phyloP scores from a whole-genome alignment of 2,113 vertebrate genomes.

The Ivindomyrus marchei region DNA sequence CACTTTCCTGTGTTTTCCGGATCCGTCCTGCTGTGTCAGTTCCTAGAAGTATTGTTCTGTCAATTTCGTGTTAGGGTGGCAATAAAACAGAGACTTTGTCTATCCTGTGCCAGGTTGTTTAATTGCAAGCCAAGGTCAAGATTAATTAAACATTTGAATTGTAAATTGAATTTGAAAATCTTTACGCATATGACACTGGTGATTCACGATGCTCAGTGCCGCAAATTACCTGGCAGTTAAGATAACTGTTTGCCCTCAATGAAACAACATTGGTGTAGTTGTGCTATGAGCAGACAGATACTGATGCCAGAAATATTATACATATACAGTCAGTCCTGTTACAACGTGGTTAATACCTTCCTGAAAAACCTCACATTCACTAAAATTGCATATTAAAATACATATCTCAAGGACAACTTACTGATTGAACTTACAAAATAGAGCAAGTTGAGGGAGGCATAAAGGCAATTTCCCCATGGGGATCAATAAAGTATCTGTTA shows the following conservation, averaged over 20 bases:
- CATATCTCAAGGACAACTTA: too few species aligned
- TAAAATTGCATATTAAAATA: background rate
- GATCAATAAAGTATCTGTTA: too few species aligned
- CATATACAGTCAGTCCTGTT: background rate
- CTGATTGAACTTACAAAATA: too few species aligned
- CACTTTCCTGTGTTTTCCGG: background rate
- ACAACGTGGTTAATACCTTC: background rate
- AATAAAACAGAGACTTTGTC: background rate
- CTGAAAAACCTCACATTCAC: background rate
- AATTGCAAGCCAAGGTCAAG: slow-evolving; percentile 11
- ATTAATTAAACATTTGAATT: slow-evolving; percentile 40
- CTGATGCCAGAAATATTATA: background rate
- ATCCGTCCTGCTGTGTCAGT: background rate
- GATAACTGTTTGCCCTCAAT: slow-evolving; percentile 27
- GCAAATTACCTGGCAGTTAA: slow-evolving; percentile 25
- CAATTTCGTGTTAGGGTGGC: background rate
- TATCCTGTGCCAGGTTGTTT: background rate
- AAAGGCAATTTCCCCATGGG: too few species aligned
- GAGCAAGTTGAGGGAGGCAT: too few species aligned
- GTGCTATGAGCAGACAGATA: background rate
- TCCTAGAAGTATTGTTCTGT: background rate
- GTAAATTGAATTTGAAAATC: slow-evolving; percentile 39
- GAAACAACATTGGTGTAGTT: background rate
- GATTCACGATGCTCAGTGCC: slow-evolving; percentile 25
- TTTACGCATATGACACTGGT: slow-evolving; percentile 27